These are phyloP conservation scores for Drosophila kikkawai DNA, from an alignment of 1,140 invertebrate genomes.

Conservation along the genomic window DNA sequence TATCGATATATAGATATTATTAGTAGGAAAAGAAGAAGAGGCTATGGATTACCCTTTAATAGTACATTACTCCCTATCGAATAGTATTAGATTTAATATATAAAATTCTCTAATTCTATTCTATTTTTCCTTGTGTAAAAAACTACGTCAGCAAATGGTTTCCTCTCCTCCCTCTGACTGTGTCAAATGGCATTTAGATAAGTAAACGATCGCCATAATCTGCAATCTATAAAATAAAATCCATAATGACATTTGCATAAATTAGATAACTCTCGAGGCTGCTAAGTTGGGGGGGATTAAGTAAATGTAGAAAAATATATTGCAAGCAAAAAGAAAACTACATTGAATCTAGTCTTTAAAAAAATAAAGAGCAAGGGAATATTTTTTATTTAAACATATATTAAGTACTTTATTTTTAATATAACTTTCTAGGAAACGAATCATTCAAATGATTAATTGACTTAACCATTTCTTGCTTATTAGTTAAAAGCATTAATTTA, in stretches of 20 bases:
- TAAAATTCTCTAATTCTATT: background rate
- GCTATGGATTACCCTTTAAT: no score
- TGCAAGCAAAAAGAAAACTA: background rate
- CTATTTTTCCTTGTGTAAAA: background rate
- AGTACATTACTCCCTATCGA: background rate
- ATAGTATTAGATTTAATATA: background rate
- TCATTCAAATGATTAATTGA: background rate
- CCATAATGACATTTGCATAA: conserved; percentile 47
- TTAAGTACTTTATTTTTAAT: background rate
- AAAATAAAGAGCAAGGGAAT: no score
- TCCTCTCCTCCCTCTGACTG: conserved; percentile 1
- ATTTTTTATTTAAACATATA: background rate
- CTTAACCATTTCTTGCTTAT: background rate
- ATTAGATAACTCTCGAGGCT: conserved; percentile 30
- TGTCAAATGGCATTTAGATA: conserved; percentile 47
- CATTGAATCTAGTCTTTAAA: background rate
- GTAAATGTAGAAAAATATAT: conserved; percentile 8
- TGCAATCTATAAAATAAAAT: conserved; percentile 41
- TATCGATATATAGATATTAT: no score
- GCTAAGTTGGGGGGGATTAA: background rate
- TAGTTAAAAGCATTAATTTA: conserved; percentile 6
- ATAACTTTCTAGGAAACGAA: background rate
- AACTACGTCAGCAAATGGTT: conserved; percentile 32
- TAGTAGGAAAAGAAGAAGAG: no score
- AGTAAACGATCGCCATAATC: conserved; percentile 47